Conservation (phyloP, 2,888 invertebrate species). For the Arrhopalites spinosus region DNA sequence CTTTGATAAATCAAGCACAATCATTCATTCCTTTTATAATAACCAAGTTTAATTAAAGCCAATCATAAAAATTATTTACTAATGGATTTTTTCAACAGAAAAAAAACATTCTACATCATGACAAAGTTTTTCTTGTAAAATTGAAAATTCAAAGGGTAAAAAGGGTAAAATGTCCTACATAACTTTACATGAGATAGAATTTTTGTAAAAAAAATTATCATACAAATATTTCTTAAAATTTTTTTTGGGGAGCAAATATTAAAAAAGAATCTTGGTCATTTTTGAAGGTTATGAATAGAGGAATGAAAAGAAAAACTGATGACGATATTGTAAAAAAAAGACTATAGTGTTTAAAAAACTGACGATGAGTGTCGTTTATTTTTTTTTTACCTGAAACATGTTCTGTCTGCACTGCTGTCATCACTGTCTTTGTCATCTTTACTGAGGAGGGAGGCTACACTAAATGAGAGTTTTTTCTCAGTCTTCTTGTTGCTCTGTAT, state of each 20-base stretch:
- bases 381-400: slow-evolving; percentile 56
- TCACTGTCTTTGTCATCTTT: slow-evolving; percentile 53
- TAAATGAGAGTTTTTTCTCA: slow-evolving; percentile 57
- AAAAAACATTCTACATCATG: not conserved
- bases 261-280: too few relatives aligned
- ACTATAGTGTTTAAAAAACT: too few relatives aligned
- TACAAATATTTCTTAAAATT: too few relatives aligned
- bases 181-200: not conserved
- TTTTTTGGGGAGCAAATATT: too few relatives aligned
- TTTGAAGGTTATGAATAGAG: not conserved
- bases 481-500: slow-evolving; percentile 54
- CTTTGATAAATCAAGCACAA: not conserved
- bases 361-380: too few relatives aligned
- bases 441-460: slow-evolving; percentile 56
- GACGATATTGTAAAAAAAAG: not conserved
- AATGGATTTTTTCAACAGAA: not conserved
- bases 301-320: not conserved
- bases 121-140: not conserved
- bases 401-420: slow-evolving; percentile 48
- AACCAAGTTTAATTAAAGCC: not conserved
- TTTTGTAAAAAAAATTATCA: not conserved
- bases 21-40: not conserved
- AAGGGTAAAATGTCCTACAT: not conserved
- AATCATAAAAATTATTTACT: too few relatives aligned
- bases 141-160: not conserved